A percentile compares a stretch with the other conserved stretches of the same genome.
phyloP scores from a whole-genome alignment of 2,113 vertebrate genomes.

The Beaufortia kweichowensis region DNA sequence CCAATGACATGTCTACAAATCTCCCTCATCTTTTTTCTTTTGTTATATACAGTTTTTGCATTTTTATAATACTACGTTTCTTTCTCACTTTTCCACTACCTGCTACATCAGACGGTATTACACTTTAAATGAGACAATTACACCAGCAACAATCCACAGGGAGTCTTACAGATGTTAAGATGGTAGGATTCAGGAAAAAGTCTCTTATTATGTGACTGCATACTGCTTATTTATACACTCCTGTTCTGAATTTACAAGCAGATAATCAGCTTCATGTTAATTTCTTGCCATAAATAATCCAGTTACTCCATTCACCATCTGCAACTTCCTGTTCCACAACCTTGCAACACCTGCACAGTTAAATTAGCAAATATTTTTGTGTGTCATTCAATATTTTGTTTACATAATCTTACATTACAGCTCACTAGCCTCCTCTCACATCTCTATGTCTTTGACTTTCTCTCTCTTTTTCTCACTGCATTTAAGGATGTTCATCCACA shows the following conservation, averaged over 20 bases:
- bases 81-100: background rate
- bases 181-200: background rate
- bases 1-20: no score
- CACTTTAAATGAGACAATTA: background rate
- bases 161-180: background rate
- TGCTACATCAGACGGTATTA: background rate
- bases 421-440: background rate
- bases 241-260: no score
- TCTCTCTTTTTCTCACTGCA: slow-evolving; percentile 35
- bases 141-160: background rate
- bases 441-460: background rate
- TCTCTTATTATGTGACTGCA: background rate
- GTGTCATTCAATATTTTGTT: background rate
- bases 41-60: no score
- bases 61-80: background rate
- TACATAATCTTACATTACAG: background rate
- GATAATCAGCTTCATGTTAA: no score
- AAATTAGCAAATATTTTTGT: no score
- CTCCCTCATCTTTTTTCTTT: background rate
- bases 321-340: no score
- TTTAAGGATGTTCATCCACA: slow-evolving; percentile 6
- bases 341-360: no score
- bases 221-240: no score
- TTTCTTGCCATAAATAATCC: no score
- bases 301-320: no score